phyloP scores from a whole-genome alignment of 2,888 invertebrate genomes.

The Junonia oenone region DNA sequence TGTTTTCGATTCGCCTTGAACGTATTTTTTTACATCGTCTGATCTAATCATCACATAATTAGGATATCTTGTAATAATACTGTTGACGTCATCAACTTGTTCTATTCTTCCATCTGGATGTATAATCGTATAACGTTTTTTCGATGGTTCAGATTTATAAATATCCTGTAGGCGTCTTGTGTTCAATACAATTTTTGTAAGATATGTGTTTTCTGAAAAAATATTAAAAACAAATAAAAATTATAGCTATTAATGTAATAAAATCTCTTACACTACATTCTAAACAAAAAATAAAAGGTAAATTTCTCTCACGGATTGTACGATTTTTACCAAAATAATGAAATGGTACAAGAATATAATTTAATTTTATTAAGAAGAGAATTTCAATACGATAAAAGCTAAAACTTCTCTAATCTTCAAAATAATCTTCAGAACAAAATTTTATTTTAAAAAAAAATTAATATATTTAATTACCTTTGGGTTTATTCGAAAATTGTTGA shows the following conservation, averaged over 20 bases:
- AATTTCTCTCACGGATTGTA: too few relatives aligned
- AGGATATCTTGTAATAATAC: conserved; percentile 33
- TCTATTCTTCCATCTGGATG: conserved; percentile 46
- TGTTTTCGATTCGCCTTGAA: conserved; percentile 37
- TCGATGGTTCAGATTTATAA: conserved; percentile 20
- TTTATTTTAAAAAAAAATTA: too few relatives aligned
- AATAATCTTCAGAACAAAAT: too few relatives aligned
- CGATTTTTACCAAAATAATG: too few relatives aligned
- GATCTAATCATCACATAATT: conserved; percentile 34
- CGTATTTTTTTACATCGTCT: conserved; percentile 36
- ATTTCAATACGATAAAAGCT: too few relatives aligned
- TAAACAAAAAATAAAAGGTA: too few relatives aligned
- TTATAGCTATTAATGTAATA: too few relatives aligned
- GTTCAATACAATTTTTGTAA: conserved; percentile 3
- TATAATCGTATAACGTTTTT: conserved; percentile 37
- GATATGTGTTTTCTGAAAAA: conserved; percentile 3
- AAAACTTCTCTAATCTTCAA: too few relatives aligned
- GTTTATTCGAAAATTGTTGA: background rate
- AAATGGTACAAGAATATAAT: too few relatives aligned
- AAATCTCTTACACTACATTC: too few relatives aligned
- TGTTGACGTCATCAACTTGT: conserved; percentile 39
- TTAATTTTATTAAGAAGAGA: too few relatives aligned
- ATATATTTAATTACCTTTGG: too few relatives aligned
- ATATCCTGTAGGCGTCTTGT: conserved; percentile 8
- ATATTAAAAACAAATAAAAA: background rate